Evolutionary conservation across 2,113 vertebrate species (phyloP), one percentile per base, ranked within the genome.

Genomic region (Clarias gariepinus): DNA sequence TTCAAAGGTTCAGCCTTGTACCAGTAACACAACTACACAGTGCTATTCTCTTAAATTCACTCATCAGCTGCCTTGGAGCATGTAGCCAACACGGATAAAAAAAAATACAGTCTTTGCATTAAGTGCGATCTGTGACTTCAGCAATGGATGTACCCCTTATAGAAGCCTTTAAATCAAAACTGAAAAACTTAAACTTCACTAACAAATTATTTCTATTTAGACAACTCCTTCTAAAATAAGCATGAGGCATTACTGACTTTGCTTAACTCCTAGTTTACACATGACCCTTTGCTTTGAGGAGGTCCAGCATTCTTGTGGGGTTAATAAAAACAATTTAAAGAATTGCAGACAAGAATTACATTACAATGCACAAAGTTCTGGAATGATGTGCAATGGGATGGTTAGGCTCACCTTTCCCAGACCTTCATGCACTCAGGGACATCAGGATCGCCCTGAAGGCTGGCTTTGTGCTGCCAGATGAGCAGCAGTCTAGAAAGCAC

Each of bases 401-500:
- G 30, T 15, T 60, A 58, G 2, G n/a, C 93, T 91, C 94, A 99
- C 98, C 98, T 98, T 94, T 99, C 98, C 98, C 98, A 99, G 82
- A 99, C 97, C 92, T 97, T 98, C 90, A 98, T 96, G 90, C 97
- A 99, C 91, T 99, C 98, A 0, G 97, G 96, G 55, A 99, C 97
- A 0, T 99, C 98, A 1, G 97, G 97, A 64, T 99, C 97, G 74
- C 96, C 97, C 90, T 98, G 97, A 83, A 95, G 80, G 60, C 88
- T 95, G 76, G 98, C 97, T 95, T 97, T 98, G 89, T 98, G 98
- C 85, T 99, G 98, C 98, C 97, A 99, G 89, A 99, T 96, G 78
- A 99, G 95, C 55, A 99, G 95, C 86, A 99, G 96, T 77, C 98
- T 95, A 0, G 98, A 97, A 53, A 99, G 97, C 84, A 99, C 97